These are phyloP conservation scores for Trisateles emortualis DNA, from an alignment of 2,888 invertebrate species.

Conservation along the genomic window DNA sequence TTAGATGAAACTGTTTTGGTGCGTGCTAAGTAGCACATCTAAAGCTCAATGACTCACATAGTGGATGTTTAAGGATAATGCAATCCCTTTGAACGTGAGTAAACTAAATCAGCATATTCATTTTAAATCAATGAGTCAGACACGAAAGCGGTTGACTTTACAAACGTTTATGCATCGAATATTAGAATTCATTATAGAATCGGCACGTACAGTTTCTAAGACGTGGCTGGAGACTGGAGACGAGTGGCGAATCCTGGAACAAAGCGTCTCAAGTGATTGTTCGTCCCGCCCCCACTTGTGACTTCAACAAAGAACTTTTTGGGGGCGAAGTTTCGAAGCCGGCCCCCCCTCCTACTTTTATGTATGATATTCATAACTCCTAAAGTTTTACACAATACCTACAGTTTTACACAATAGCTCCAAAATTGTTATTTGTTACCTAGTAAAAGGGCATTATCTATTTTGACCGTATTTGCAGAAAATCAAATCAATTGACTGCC, in stretches of 20 bases:
- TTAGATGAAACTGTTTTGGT: too few species aligned
- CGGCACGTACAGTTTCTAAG: constrained; percentile 35
- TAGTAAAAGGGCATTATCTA: background rate
- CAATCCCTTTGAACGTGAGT: too few species aligned
- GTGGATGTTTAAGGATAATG: too few species aligned
- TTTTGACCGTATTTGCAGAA: background rate
- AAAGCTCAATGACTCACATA: too few species aligned
- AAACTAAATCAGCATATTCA: constrained; percentile 44
- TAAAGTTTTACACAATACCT: constrained; percentile 43
- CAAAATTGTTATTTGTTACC: constrained; percentile 18
- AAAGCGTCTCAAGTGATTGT: constrained; percentile 54
- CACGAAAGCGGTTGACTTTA: constrained; percentile 44
- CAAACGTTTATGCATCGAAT: constrained; percentile 33
- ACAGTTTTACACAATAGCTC: constrained; percentile 42
- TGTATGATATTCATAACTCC: constrained; percentile 44
- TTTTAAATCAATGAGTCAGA: constrained; percentile 32
- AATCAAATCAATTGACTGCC: too few species aligned
- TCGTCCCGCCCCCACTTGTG: constrained; percentile 33
- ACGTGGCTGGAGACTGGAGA: constrained; percentile 31
- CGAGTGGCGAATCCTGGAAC: constrained; percentile 51
- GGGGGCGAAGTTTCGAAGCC: constrained; percentile 37
- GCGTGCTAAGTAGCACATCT: too few species aligned
- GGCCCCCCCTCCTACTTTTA: constrained; percentile 28
- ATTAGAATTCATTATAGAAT: constrained; percentile 49
- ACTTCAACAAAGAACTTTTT: constrained; percentile 55